Evolutionary conservation across 2,113 vertebrate genomes (phyloP).

Genomic region (Corynorhinus townsendii): DNA sequence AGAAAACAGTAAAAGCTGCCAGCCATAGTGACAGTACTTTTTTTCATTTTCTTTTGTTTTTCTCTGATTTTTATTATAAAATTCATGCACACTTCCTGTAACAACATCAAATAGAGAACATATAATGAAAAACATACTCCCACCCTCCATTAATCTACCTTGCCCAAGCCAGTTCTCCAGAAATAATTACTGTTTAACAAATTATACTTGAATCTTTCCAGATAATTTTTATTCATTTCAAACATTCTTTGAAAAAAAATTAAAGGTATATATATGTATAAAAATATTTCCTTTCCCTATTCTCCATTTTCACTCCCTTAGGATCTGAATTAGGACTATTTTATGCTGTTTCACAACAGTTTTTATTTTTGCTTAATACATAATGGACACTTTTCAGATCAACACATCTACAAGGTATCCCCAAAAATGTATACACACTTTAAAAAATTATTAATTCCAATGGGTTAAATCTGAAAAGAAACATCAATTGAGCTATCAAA

Average conservation of each 20-base stretch:
- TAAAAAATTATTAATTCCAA: too few species aligned
- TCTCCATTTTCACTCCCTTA: neutral
- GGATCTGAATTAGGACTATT: neutral
- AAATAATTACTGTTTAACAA: neutral
- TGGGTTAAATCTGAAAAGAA: too few species aligned
- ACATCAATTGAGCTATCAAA: too few species aligned
- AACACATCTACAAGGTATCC: too few species aligned
- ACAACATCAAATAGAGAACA: neutral
- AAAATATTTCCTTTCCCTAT: neutral
- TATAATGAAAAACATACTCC: neutral
- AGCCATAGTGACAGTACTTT: neutral
- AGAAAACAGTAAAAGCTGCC: neutral
- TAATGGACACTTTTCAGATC: neutral
- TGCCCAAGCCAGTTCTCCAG: neutral
- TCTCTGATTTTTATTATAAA: slow-evolving; percentile 5
- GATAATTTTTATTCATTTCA: neutral
- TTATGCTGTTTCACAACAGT: neutral
- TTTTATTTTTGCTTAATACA: neutral
- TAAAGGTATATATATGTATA: neutral
- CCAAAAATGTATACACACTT: too few species aligned
- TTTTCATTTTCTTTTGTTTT: neutral
- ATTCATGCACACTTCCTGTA: neutral
- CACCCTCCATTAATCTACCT: neutral
- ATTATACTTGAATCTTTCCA: neutral
- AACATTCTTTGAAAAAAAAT: slow-evolving; percentile 9